Evolutionary conservation across 37 sponge, comb jelly and placozoan species (phyloP).

Genomic region (Hexactinellida sp.): DNA sequence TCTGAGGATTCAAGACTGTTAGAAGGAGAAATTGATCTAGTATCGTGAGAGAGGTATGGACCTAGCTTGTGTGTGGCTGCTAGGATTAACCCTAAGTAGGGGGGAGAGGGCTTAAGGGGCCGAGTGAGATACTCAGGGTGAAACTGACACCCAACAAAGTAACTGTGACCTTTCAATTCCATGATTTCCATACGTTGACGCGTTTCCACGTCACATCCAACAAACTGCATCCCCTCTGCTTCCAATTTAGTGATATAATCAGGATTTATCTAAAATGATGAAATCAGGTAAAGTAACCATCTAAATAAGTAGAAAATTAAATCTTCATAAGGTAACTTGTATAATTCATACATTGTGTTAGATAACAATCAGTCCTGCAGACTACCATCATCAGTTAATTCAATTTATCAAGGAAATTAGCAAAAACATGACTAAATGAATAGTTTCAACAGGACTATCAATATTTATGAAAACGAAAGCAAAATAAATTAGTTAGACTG

Average conservation of each 20-base stretch:
- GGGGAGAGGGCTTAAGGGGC: slow-evolving; percentile 81
- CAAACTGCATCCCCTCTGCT: slow-evolving; percentile 64
- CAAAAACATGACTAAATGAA: no score
- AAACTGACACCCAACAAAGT: slow-evolving; percentile 79
- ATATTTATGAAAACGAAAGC: no score
- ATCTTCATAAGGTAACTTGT: no score
- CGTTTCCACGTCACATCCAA: slow-evolving; percentile 53
- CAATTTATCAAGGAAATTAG: no score
- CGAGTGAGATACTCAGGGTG: slow-evolving; percentile 90
- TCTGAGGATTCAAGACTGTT: background rate
- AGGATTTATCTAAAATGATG: slow-evolving; percentile 48
- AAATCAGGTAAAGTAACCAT: background rate
- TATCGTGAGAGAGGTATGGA: background rate
- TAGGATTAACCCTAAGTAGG: slow-evolving; percentile 80
- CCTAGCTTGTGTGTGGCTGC: slow-evolving; percentile 53
- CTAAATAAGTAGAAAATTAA: no score
- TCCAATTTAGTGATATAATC: slow-evolving; percentile 37
- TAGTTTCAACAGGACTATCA: no score
- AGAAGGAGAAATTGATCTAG: background rate
- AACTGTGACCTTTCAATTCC: slow-evolving; percentile 79
- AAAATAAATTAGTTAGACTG: no score
- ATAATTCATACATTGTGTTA: no score
- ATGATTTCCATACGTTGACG: slow-evolving; percentile 79
- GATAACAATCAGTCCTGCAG: no score
- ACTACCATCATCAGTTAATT: no score